A percentile compares a stretch with the other conserved stretches of the same genome.
These are phyloP conservation scores for Nannoperca obscura DNA, from an alignment of 2,797 vertebrate genomes.

Conservation along the genomic window DNA sequence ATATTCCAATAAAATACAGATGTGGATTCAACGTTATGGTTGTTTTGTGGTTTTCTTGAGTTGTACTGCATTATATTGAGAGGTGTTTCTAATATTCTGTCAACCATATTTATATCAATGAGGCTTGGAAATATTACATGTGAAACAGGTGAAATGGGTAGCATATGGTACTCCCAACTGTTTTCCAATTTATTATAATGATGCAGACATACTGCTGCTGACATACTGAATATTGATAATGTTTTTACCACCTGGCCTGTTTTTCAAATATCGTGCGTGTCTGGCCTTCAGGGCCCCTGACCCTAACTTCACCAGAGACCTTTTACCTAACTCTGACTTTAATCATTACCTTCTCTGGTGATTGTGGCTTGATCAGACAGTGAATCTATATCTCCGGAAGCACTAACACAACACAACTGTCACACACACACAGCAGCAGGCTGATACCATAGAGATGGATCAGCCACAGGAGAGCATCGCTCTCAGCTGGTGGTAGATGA, in stretches of 20 bases:
- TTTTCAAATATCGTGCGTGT: background rate
- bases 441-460: slow-evolving; percentile 61
- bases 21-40: background rate
- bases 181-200: background rate
- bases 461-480: slow-evolving; percentile 59
- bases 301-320: background rate
- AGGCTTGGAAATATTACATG: background rate
- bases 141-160: background rate
- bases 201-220: background rate
- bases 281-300: background rate
- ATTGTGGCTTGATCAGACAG: slow-evolving; percentile 2
- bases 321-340: background rate
- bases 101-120: too few relatives aligned
- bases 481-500: slow-evolving; percentile 63
- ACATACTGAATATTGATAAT: background rate
- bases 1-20: background rate
- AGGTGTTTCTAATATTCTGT: background rate
- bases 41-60: background rate
- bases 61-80: background rate
- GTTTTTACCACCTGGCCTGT: background rate
- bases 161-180: background rate
- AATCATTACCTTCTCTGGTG: background rate
- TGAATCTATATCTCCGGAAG: slow-evolving; percentile 23
- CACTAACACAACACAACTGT: slow-evolving; percentile 18
- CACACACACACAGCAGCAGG: slow-evolving; percentile 47